Evolutionary conservation across 2,888 invertebrate species (phyloP), one percentile per base, ranked within the genome.

Genomic region (Polylopha cassiicola): DNA sequence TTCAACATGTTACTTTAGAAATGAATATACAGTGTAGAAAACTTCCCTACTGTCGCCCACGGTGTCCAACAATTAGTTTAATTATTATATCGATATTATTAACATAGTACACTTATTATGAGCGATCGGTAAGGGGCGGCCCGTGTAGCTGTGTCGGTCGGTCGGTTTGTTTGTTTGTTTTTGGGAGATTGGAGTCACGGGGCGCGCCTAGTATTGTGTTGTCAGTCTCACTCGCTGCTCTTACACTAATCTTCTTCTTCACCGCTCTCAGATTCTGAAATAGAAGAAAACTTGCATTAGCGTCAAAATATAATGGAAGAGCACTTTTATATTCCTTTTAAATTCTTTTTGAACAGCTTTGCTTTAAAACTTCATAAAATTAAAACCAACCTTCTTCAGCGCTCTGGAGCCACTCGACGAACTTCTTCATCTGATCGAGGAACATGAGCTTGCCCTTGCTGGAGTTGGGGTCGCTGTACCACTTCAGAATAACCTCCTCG

Each of bases 351-450:
- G n/a, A n/a, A n/a, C n/a, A 22, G n/a, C 10, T 8, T 24, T 24
- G 22, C 5, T 9, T 7, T 8, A 4, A 7, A 4, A 9, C 7
- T 7, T 9, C 8, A 8, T 8, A 9, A 8, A 7, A 7, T 6
- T 30, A 5, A 10, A n/a, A 43, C 50, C 37, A 45, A 89, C 89
- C 89, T 74, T 98, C 97, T 79, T 98, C 98, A 43, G 98, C 98
- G 82, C 92, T 97, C 80, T 98, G 95, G 51, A 98, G 89, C 98
- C 98, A 98, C 82, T 98, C 98, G 36, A 98, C 91, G 73, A 98
- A 98, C 86, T 95, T 94, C 86, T 95, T 96, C 95, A 97, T 98
- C 88, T 98, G 98, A 71, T 97, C 97, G 61, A 98, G 91, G 89
- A 98, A 98, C 89, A 97, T 94, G 89, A 95, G 93, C 88, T 98